A percentile compares a stretch with the other conserved stretches of the same genome.
These are phyloP conservation scores for Acronicta leporina DNA, from an alignment of 2,888 invertebrate species.

Conservation along the genomic window DNA sequence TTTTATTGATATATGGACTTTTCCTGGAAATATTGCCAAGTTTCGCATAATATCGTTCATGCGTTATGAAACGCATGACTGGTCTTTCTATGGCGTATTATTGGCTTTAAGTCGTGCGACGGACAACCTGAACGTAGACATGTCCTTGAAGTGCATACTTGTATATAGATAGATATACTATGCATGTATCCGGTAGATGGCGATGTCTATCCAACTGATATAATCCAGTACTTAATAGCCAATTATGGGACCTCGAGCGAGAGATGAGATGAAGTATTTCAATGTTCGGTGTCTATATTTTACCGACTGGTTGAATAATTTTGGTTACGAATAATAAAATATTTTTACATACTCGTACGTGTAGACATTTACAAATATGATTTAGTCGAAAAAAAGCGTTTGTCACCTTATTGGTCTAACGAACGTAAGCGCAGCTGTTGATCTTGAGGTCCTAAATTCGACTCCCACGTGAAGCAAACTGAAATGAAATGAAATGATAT, in stretches of 20 bases:
- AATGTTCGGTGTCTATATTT: neutral
- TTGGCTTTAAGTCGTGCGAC: slow-evolving; percentile 3
- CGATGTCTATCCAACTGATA: slow-evolving; percentile 6
- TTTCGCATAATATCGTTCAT: neutral
- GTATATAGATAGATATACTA: neutral
- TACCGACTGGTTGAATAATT: neutral
- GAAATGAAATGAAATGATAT: too few species aligned
- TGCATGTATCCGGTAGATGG: slow-evolving; percentile 7
- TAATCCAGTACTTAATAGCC: slow-evolving; percentile 28
- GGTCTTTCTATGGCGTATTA: slow-evolving; percentile 8
- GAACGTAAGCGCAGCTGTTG: too few species aligned
- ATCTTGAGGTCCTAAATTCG: too few species aligned
- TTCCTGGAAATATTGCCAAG: slow-evolving; percentile 1
- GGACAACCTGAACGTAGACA: neutral
- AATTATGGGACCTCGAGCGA: slow-evolving; percentile 19
- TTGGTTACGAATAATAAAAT: too few species aligned
- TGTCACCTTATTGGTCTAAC: too few species aligned
- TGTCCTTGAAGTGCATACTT: slow-evolving; percentile 24
- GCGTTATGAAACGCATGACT: slow-evolving; percentile 1
- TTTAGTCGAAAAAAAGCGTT: too few species aligned
- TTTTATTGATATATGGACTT: neutral
- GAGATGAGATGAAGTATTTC: slow-evolving; percentile 1
- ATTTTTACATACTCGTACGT: too few species aligned
- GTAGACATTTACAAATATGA: too few species aligned
- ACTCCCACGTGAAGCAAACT: too few species aligned